These are phyloP conservation scores for Myrmophylax atrothorax DNA, from an alignment of 2,113 vertebrate species.

Conservation along the genomic window DNA sequence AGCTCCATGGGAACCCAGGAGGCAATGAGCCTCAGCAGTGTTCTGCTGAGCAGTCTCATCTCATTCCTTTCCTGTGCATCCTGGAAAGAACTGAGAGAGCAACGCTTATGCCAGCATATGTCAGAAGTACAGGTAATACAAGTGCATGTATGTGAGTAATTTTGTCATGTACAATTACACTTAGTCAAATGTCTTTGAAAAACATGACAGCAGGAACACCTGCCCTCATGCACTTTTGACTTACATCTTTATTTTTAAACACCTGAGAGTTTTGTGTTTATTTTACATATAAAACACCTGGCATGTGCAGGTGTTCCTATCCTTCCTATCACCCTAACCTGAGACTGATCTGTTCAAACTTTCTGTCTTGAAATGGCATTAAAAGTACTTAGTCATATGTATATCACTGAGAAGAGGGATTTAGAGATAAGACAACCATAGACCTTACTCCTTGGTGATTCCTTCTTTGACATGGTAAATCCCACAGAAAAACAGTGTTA, in stretches of 20 bases:
- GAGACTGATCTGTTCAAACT: constrained; percentile 53
- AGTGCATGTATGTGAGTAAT: no score
- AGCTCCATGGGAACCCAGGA: fast-evolving
- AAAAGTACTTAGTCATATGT: constrained; percentile 72
- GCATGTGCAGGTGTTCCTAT: not conserved
- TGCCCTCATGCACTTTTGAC: not conserved
- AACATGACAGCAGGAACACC: not conserved
- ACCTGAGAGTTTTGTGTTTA: not conserved
- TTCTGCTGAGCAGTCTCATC: not conserved
- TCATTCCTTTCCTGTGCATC: not conserved
- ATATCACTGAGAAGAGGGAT: constrained; percentile 71
- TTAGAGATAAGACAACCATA: constrained; percentile 71
- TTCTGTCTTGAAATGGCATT: constrained; percentile 49
- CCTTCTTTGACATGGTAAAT: constrained; percentile 74
- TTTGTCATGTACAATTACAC: not conserved
- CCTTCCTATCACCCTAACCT: not conserved
- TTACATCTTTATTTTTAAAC: not conserved
- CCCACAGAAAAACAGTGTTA: constrained; percentile 73
- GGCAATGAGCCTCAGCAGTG: not conserved
- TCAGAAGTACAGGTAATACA: not conserved
- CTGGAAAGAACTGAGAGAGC: not conserved
- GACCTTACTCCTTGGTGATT: constrained; percentile 72
- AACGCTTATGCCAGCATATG: fast-evolving
- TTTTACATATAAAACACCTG: not conserved
- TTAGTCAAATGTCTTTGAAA: not conserved